Evolutionary conservation across 2,888 invertebrate genomes (phyloP).

Genomic region (Drosophila fungiperda): DNA sequence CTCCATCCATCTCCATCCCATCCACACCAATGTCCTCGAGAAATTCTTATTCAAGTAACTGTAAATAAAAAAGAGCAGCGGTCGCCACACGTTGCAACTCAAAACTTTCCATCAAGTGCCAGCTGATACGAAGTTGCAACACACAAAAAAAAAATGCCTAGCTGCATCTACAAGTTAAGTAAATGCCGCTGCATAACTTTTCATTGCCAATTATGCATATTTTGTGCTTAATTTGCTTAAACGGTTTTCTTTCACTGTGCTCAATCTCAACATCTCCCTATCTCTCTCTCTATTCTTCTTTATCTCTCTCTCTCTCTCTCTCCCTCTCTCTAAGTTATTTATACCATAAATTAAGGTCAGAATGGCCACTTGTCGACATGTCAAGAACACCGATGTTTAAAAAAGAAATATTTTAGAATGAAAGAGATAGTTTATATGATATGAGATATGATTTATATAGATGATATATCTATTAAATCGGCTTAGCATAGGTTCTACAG

Average conservation of each 20-base stretch:
- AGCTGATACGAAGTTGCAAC: slow-evolving; percentile 37
- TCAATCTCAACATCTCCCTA: not conserved
- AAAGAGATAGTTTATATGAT: not conserved
- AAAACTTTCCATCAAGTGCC: slow-evolving; percentile 59
- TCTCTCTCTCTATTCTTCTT: not conserved
- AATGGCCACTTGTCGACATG: not conserved
- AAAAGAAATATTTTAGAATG: not conserved
- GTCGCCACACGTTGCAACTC: slow-evolving; percentile 55
- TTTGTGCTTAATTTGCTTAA: slow-evolving; percentile 67
- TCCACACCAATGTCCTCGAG: not conserved
- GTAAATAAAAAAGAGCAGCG: not conserved
- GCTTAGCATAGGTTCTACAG: not conserved
- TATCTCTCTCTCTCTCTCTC: not conserved
- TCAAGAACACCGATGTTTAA: not conserved
- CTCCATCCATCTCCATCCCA: not conserved
- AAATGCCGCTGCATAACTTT: slow-evolving; percentile 54
- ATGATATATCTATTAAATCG: not conserved
- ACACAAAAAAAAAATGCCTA: slow-evolving; percentile 9
- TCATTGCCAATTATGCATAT: slow-evolving; percentile 68
- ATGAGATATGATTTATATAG: too few relatives aligned
- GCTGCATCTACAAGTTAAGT: slow-evolving; percentile 39
- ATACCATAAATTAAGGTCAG: not conserved
- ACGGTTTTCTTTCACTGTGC: slow-evolving; percentile 39
- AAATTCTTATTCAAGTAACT: slow-evolving; percentile 1
- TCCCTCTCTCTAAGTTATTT: not conserved